Evolutionary conservation across 1,140 invertebrate species (phyloP).

Genomic region (Lepidurus arcticus): DNA sequence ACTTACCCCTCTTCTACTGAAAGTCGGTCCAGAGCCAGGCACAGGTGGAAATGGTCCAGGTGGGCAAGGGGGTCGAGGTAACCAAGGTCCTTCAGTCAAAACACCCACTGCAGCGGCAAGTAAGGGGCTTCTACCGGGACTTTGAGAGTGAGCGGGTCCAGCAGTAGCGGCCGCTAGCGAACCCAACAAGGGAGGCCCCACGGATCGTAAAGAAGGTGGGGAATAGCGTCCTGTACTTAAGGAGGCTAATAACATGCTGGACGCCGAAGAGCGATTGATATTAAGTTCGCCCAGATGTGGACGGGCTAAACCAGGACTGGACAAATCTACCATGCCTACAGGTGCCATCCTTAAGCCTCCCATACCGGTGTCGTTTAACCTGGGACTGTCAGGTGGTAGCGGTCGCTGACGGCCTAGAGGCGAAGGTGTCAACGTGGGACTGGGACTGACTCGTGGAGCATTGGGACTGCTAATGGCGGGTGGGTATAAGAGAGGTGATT

Average conservation of each 20-base stretch:
- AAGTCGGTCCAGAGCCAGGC: conserved; percentile 8
- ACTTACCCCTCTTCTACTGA: conserved; percentile 12
- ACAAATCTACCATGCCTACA: neutral
- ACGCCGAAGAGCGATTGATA: neutral
- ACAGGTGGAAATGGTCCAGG: conserved; percentile 5
- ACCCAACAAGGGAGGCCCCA: neutral
- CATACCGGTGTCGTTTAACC: neutral
- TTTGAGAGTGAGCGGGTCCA: neutral
- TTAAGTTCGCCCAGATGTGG: neutral
- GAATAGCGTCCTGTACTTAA: conserved; percentile 7
- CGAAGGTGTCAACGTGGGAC: neutral
- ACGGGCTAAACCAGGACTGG: neutral
- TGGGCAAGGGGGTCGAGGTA: neutral
- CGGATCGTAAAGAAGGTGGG: conserved; percentile 10
- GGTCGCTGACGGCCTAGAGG: neutral
- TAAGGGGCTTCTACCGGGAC: neutral
- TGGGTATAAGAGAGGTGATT: neutral
- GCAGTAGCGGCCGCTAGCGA: neutral
- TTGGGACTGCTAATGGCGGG: neutral
- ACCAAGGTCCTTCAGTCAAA: neutral
- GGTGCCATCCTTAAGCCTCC: neutral
- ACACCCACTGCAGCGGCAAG: neutral
- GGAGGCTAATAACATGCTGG: neutral
- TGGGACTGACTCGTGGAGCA: neutral
- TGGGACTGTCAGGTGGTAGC: neutral